Evolutionary conservation across 2,888 invertebrate species (phyloP).

Genomic region (Orthosia gracilis): DNA sequence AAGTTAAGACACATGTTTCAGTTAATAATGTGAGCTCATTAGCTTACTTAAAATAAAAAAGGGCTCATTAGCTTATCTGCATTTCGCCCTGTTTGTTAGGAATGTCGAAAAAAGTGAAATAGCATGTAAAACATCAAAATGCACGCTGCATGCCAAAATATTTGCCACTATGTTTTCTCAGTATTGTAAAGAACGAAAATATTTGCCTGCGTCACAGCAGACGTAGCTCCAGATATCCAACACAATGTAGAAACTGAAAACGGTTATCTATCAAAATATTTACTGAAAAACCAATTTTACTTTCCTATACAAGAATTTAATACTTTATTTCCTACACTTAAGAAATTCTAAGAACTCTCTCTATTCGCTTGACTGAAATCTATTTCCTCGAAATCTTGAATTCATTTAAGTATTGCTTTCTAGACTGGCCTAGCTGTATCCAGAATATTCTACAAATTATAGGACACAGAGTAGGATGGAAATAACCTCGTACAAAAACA

Average conservation of each 20-base stretch:
- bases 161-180: slow-evolving; percentile 43
- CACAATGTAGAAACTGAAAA: slow-evolving; percentile 20
- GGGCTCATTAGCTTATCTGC: slow-evolving; percentile 32
- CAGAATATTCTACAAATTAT: slow-evolving; percentile 43
- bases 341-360: slow-evolving; percentile 18
- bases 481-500: slow-evolving; percentile 48
- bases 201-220: slow-evolving; percentile 50
- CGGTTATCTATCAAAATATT: slow-evolving; percentile 34
- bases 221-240: slow-evolving; percentile 25
- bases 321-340: slow-evolving; percentile 15
- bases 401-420: slow-evolving; percentile 6
- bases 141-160: slow-evolving; percentile 49
- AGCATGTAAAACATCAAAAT: slow-evolving; percentile 27
- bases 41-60: no score
- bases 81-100: slow-evolving; percentile 12
- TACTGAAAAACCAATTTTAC: slow-evolving; percentile 30
- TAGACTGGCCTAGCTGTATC: slow-evolving; percentile 12
- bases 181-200: slow-evolving; percentile 47
- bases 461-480: slow-evolving; percentile 41
- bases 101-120: slow-evolving; percentile 39
- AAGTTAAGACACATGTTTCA: slow-evolving; percentile 13
- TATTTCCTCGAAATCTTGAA: slow-evolving; percentile 14
- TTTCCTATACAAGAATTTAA: background rate
- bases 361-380: slow-evolving; percentile 24
- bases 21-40: slow-evolving; percentile 21